Base-by-base conservation (phyloP, 2,797 vertebrate genomes). In the Strix occidentalis region DNA sequence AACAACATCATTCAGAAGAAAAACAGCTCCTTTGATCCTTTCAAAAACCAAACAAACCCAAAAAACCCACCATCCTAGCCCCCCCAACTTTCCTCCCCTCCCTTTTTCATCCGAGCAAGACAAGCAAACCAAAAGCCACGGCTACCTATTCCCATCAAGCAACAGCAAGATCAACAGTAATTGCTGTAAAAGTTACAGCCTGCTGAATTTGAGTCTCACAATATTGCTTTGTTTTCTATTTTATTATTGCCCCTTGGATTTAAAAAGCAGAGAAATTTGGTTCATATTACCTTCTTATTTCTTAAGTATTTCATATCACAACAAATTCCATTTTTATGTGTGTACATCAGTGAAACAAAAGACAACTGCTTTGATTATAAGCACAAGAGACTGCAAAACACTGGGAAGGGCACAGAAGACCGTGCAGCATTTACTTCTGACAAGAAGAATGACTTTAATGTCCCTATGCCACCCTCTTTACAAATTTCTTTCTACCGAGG, bases 391-490 rank as follows among this genome's bases (percentile, higher is more conserved):
- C 50, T 37, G 57, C 12, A 50, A 29, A 63, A 77, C 43, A 35
- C 24, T 50, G 66, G 37, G 58, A 96, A 95, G 74, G 53, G 37
- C 92, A 92, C 53, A 69, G n/a, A 76, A 66, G 23, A 87, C 26
- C 37, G 68, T 2, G 15, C 9, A 85, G n/a, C n/a, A 35, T 63
- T 95, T 87, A 90, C 43, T 94, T 71, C 63, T 76, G 82, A 94
- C 86, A 96, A 89, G 65, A 96, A 91, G 69, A 93, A 89, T 39
- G 48, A 76, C 90, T 96, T 74, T 7, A 48, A 69, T 79, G 65
- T 80, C 63, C 68, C 74, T 66, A 7, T n/a, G 35, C 39, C 45
- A 69, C 60, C 29, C n/a, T 78, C 48, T 43, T 88, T 81, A 66
- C 58, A 79, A 33, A 61, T 93, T 75, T 72, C 43, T n/a, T 86